These are phyloP conservation scores for Tangara arthus DNA, from an alignment of 2,797 vertebrate species.

Conservation along the genomic window DNA sequence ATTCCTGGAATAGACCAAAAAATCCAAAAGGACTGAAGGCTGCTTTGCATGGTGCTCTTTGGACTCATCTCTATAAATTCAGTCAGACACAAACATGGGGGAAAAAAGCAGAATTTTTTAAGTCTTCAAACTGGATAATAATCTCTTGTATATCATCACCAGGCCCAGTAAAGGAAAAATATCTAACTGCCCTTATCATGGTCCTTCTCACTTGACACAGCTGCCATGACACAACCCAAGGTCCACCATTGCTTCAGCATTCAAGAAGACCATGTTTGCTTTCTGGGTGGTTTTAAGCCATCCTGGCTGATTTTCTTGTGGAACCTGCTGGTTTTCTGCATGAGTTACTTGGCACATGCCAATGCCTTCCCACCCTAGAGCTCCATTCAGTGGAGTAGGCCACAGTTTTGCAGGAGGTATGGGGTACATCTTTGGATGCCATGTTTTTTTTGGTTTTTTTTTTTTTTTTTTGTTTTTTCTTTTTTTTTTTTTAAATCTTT, in stretches of 20 bases:
- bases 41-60: neutral
- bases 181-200: neutral
- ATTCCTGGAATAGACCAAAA: neutral
- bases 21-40: neutral
- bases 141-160: neutral
- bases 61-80: neutral
- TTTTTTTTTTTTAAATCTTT: neutral
- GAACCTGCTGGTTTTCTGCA: neutral
- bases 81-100: neutral
- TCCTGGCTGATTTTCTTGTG: neutral
- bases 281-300: neutral
- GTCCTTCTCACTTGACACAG: neutral
- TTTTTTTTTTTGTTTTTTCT: no score
- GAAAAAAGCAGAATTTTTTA: neutral
- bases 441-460: no score
- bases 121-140: neutral
- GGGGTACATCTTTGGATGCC: fast-evolving
- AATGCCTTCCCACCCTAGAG: neutral
- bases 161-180: neutral
- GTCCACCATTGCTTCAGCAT: neutral
- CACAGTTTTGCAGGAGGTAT: neutral
- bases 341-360: fast-evolving
- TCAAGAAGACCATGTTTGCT: neutral
- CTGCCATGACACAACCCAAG: neutral
- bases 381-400: neutral